Conservation (phyloP, 2,113 vertebrate species). For the Oceanites oceanicus region DNA sequence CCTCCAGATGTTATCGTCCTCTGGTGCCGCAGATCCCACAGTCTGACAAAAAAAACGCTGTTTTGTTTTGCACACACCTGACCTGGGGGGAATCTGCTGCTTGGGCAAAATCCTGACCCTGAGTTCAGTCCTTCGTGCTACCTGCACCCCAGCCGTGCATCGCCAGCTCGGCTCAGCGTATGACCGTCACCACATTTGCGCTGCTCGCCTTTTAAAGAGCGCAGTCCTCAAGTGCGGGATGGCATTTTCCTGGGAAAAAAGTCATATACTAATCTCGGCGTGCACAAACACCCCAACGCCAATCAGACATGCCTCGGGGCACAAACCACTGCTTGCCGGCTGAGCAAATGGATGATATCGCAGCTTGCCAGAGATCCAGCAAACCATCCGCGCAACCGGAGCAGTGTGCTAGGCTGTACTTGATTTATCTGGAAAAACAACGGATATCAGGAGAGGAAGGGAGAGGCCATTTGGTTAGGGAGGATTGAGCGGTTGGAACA, state of each 20-base stretch:
- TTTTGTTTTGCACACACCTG: not conserved
- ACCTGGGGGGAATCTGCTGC: not conserved
- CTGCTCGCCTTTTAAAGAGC: fast-evolving
- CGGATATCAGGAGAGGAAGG: not conserved
- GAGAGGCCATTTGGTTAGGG: not conserved
- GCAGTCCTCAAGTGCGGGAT: not conserved
- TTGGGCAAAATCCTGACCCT: not conserved
- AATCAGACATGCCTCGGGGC: fast-evolving
- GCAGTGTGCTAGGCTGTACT: not conserved
- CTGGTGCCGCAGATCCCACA: not conserved
- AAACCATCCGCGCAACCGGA: fast-evolving
- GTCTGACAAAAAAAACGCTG: fast-evolving
- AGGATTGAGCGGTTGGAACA: fast-evolving
- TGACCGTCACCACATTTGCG: fast-evolving
- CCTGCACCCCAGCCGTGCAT: not conserved
- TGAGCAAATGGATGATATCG: not conserved
- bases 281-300: fast-evolving
- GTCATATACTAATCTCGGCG: fast-evolving
- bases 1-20: not conserved
- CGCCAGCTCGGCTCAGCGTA: fast-evolving
- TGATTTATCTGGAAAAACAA: not conserved
- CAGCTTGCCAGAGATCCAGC: not conserved
- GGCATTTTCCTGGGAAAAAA: fast-evolving
- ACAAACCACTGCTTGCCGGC: not conserved
- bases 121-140: not conserved